A percentile compares a stretch with the other conserved stretches of the same genome.
Conservation (phyloP, 2,113 vertebrate species). For the Neoarius graeffei region DNA sequence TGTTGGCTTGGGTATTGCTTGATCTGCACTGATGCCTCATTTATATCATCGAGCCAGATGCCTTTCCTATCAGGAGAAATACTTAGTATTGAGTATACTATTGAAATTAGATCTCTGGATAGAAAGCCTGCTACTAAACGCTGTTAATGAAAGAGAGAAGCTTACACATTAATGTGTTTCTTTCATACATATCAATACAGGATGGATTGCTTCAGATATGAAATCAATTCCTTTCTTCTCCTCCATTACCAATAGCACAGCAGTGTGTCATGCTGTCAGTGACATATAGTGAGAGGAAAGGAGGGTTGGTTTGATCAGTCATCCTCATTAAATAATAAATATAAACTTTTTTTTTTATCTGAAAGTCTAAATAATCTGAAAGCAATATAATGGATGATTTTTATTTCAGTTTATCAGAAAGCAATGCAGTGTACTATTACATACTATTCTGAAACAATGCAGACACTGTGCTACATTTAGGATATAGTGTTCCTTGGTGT, state of each 20-base stretch:
- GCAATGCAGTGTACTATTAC: neutral
- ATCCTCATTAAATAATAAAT: neutral
- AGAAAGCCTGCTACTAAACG: slow-evolving; percentile 5
- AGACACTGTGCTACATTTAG: no score
- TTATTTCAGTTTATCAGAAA: neutral
- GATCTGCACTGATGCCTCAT: slow-evolving; percentile 55
- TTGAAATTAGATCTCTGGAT: slow-evolving; percentile 45
- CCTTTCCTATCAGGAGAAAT: slow-evolving; percentile 64
- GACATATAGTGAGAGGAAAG: neutral
- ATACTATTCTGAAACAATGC: no score
- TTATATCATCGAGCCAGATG: slow-evolving; percentile 59
- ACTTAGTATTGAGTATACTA: slow-evolving; percentile 48
- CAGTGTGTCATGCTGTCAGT: slow-evolving; percentile 1
- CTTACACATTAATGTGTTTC: neutral
- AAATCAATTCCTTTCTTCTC: slow-evolving; percentile 28
- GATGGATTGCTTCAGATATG: slow-evolving; percentile 4
- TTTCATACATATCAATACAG: neutral
- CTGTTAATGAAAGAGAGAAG: neutral
- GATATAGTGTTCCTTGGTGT: no score
- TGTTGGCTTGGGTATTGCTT: slow-evolving; percentile 53
- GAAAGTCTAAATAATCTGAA: slow-evolving; percentile 1
- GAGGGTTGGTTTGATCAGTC: neutral
- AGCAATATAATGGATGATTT: neutral
- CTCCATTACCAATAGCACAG: neutral
- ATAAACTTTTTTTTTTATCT: neutral